These are phyloP conservation scores for Drosophila subquinaria DNA, from an alignment of 2,888 invertebrate species.

Conservation along the genomic window DNA sequence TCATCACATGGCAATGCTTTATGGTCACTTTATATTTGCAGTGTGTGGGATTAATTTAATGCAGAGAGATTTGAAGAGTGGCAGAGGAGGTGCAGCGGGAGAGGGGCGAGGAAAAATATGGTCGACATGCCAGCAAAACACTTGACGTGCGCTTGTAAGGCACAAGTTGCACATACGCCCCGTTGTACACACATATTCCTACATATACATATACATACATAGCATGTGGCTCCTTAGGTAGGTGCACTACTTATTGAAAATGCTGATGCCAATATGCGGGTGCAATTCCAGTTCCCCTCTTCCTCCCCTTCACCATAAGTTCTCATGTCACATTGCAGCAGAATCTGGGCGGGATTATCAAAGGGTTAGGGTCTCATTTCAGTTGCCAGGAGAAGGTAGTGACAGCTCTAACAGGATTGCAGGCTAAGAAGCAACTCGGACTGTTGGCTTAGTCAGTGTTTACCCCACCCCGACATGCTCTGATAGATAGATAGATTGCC, in stretches of 20 bases:
- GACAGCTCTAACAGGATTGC: conserved; percentile 56
- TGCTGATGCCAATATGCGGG: conserved; percentile 61
- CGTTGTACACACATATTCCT: conserved; percentile 23
- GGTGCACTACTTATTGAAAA: conserved; percentile 62
- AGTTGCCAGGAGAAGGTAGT: conserved; percentile 5
- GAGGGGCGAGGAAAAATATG: background rate
- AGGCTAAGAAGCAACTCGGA: conserved; percentile 35
- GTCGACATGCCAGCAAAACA: conserved; percentile 48
- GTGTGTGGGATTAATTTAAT: conserved; percentile 51
- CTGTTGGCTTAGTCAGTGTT: conserved; percentile 16
- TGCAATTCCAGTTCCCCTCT: conserved; percentile 13
- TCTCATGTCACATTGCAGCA: background rate
- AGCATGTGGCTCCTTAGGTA: conserved; percentile 14
- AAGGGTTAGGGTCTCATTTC: conserved; percentile 4
- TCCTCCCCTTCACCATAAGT: background rate
- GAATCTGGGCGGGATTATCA: background rate
- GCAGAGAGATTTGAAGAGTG: conserved; percentile 1
- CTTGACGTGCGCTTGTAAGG: conserved; percentile 66
- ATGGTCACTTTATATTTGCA: conserved; percentile 68
- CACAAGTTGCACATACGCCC: conserved; percentile 68
- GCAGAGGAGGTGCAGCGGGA: background rate
- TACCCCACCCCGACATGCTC: background rate
- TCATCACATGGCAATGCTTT: conserved; percentile 58
- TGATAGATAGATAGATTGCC: background rate
- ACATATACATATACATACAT: background rate